Percentiles rank a stretch among this genome's conserved stretches.
These are phyloP conservation scores for Ctena decussata DNA, from an alignment of 2,888 invertebrate genomes.

Conservation along the genomic window DNA sequence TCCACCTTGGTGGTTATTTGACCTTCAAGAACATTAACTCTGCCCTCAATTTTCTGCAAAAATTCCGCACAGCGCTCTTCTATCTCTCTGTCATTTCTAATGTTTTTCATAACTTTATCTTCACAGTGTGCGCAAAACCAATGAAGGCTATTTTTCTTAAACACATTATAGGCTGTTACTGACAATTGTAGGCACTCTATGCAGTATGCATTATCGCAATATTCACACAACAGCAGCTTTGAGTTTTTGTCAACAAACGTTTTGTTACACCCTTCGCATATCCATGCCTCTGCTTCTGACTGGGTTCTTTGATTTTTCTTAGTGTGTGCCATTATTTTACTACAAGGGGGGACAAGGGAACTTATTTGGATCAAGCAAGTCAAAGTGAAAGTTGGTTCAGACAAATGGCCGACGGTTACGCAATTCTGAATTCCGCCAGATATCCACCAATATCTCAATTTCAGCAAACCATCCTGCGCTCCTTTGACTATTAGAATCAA, in stretches of 20 bases:
- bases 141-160: background rate
- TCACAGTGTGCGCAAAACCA: background rate
- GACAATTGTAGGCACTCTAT: background rate
- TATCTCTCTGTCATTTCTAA: background rate
- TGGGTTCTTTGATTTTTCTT: background rate
- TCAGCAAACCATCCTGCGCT: no score
- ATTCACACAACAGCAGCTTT: background rate
- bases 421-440: no score
- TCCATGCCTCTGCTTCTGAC: background rate
- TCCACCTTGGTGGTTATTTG: background rate
- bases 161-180: background rate
- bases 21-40: background rate
- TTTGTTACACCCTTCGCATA: conserved; percentile 7
- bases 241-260: background rate
- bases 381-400: no score
- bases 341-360: background rate
- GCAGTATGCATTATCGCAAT: background rate
- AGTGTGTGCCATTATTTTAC: background rate
- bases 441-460: no score
- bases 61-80: background rate
- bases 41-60: background rate
- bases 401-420: no score
- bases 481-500: no score
- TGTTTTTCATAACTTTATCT: background rate
- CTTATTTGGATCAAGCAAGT: background rate